Base-by-base conservation (phyloP, 1,140 invertebrate genomes). In the Gonatopus flavifemur region DNA sequence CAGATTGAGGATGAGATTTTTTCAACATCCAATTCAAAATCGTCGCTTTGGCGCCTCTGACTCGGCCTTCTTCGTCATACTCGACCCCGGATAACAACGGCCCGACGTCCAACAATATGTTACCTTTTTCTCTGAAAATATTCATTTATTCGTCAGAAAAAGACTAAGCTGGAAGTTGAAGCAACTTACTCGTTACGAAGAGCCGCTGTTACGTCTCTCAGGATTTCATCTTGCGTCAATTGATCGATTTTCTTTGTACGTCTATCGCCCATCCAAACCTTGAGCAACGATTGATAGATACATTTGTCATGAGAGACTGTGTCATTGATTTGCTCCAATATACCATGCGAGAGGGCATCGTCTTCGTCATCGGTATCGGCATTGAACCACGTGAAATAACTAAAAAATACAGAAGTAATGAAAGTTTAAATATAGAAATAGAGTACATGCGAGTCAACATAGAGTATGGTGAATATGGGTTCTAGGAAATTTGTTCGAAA, bases 11-110 rank as follows among this genome's bases (percentile, higher is more conserved):
- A 39, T 70, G 65, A 0, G 70, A 67, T 16, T 75, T 74, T 48
- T 73, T 76, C 35, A 78, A 54, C 50, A 78, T 66, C 72, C 72
- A 79, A 42, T 71, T 69, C 9, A 77, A 7, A 21, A 78, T 64
- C 0, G 76, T 79, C n/a, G 74, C 75, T 13, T 68, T 67, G 0
- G 71, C 76, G 9, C 69, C 49, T 12, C 59, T 56, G 2, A 77
- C 47, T 2, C 52, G 52, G 1, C 64, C 69, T 3, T 45, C 53
- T 25, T 54, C 55, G 35, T 77, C 69, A 32, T 64, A 71, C 3
- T 64, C 40, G 8, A 78, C 9, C 0, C 47, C 64, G 3, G 74
- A 67, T 13, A 79, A 39, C 24, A 78, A 44, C 9, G 69, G 65
- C 3, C 20, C 43, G 3, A 73, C 38, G 21, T 77, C 64, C 37